Percentiles rank a stretch among this genome's conserved stretches.
These are phyloP conservation scores for Sisyra terminalis DNA, from an alignment of 2,888 invertebrate genomes.

Conservation along the genomic window DNA sequence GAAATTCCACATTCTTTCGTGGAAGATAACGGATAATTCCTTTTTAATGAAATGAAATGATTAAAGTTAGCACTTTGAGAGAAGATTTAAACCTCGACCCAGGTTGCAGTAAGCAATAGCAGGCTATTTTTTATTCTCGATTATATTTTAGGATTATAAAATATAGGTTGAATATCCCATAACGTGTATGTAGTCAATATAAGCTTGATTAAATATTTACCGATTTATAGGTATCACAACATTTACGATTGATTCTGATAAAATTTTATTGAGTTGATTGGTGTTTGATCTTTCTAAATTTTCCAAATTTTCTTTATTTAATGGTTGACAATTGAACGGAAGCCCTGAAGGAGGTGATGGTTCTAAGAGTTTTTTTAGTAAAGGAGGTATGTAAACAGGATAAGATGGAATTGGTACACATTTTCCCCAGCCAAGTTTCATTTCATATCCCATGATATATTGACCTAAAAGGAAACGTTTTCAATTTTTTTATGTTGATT, in stretches of 20 bases:
- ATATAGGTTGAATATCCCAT: no score
- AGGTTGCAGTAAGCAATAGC: no score
- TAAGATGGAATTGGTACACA: slow-evolving; percentile 92
- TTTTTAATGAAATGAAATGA: no score
- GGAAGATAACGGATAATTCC: no score
- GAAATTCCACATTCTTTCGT: no score
- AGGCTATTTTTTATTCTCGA: no score
- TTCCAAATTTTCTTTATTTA: background rate
- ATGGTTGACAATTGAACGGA: slow-evolving; percentile 96
- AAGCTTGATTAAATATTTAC: slow-evolving; percentile 30
- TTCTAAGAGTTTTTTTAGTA: slow-evolving; percentile 62
- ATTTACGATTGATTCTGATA: slow-evolving; percentile 85
- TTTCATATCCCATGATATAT: slow-evolving; percentile 81
- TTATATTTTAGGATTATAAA: no score
- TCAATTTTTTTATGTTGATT: no score
- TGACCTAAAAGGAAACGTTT: slow-evolving; percentile 53
- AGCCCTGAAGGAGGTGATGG: slow-evolving; percentile 88
- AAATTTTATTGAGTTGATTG: slow-evolving; percentile 43
- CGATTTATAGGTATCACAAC: slow-evolving; percentile 96
- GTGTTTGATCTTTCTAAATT: slow-evolving; percentile 1
- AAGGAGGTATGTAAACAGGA: slow-evolving; percentile 94
- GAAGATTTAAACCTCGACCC: no score
- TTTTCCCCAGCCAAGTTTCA: slow-evolving; percentile 97
- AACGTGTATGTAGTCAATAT: background rate
- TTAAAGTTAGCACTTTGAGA: no score